Percentiles rank a stretch among this genome's conserved stretches.
These are phyloP conservation scores for Telenomus remus DNA, from an alignment of 1,140 invertebrate species.

Conservation along the genomic window DNA sequence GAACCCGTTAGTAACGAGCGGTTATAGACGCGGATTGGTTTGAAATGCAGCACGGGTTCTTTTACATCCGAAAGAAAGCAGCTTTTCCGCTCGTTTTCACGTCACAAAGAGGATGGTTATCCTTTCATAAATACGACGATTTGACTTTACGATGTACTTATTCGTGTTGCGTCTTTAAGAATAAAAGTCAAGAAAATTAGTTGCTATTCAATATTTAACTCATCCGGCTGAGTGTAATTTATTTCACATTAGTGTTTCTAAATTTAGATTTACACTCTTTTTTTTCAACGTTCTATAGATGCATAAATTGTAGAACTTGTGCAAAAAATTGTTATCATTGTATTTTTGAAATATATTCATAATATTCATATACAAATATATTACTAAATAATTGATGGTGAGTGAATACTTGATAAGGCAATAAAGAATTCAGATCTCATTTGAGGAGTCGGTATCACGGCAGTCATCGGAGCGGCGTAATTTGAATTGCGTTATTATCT, in stretches of 20 bases:
- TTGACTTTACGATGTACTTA: conserved; percentile 39
- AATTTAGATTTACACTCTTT: no score
- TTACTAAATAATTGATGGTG: no score
- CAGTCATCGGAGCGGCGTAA: conserved; percentile 7
- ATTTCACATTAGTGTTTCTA: conserved; percentile 12
- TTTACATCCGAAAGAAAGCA: conserved; percentile 38
- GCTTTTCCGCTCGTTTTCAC: conserved; percentile 34
- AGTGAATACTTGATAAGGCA: background rate
- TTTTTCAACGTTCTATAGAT: no score
- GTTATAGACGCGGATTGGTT: conserved; percentile 40
- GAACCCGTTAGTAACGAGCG: conserved; percentile 32
- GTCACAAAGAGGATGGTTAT: conserved; percentile 36
- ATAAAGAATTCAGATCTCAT: background rate
- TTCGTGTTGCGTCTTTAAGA: conserved; percentile 30
- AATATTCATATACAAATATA: no score
- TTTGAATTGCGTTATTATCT: conserved; percentile 26
- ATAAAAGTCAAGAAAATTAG: conserved; percentile 35
- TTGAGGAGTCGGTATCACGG: background rate
- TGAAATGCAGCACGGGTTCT: conserved; percentile 30
- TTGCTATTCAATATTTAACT: conserved; percentile 6
- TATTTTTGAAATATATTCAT: no score
- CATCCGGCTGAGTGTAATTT: conserved; percentile 11
- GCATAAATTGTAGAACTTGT: no score
- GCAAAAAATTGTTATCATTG: no score
- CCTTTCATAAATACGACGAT: conserved; percentile 47